These are phyloP conservation scores for Coelinius sp. DNA, from an alignment of 2,888 invertebrate genomes.

Conservation along the genomic window DNA sequence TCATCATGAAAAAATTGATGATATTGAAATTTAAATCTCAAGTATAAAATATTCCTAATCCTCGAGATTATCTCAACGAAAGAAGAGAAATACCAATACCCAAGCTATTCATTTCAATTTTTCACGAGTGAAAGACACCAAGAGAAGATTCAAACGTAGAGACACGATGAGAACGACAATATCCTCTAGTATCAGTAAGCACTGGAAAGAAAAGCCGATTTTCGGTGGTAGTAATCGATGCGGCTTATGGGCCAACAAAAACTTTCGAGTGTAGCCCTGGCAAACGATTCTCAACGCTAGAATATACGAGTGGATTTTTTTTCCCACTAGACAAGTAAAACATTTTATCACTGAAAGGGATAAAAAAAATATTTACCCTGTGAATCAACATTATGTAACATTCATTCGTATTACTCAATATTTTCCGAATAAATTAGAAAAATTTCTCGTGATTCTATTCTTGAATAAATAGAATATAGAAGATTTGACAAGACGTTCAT, in stretches of 20 bases:
- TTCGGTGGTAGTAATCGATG: conserved; percentile 11
- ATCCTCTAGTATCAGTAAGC: conserved; percentile 5
- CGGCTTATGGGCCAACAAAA: conserved; percentile 1
- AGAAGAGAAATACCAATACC: too few species aligned
- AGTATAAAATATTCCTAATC: too few species aligned
- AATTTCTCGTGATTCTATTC: background rate
- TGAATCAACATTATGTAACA: background rate
- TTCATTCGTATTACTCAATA: background rate
- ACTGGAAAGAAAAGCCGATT: conserved; percentile 10
- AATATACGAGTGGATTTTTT: conserved; percentile 11
- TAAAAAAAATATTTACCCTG: background rate
- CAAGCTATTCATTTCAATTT: too few species aligned
- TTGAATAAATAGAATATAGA: background rate
- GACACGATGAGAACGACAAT: conserved; percentile 13
- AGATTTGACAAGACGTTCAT: conserved; percentile 10
- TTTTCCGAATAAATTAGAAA: background rate
- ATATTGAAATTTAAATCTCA: too few species aligned
- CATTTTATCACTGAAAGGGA: background rate
- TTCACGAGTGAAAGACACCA: too few species aligned
- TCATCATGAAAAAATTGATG: too few species aligned
- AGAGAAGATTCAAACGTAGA: background rate
- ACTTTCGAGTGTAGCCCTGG: background rate
- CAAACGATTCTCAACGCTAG: background rate
- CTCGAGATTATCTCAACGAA: too few species aligned
- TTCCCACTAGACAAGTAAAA: background rate